Base-by-base conservation (phyloP, 2,113 vertebrate genomes). In the Equus przewalskii region DNA sequence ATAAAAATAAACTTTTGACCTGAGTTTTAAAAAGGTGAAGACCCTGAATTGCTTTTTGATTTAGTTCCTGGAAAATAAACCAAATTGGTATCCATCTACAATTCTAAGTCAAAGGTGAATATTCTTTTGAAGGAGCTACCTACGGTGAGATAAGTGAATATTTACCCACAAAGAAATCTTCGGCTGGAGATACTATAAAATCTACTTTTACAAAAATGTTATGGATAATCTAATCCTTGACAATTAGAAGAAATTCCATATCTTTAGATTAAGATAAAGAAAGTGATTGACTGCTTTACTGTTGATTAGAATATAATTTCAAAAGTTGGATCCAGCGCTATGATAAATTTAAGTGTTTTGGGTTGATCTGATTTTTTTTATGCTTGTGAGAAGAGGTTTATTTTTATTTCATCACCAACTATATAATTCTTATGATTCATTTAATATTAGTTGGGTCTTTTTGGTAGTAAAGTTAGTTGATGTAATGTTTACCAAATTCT, bases 401-500 rank as follows among this genome's bases (percentile, higher is more conserved):
- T 82, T 93, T 94, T 94, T 58, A 93, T 49, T 95, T 81, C 69
- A 96, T 89, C n/a, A 62, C 64, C 41, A 70, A 30, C 49, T 94
- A 62, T 64, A 89, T 89, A 95, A 96, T 85, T 36, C 65, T 83
- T 93, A 90, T 84, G 92, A 92, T 86, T 84, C 96, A 80, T 62
- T 36, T 33, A 33, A n/a, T 70, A 83, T 44, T 92, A 84, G 6
- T 19, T 51, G 18, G 80, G 36, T 80, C 64, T 80, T 81, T 81
- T 88, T 79, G 75, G 87, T 87, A 36, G 44, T 60, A 65, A 93
- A 92, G n/a, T 95, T 70, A 76, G 73, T 94, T 97, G 96, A 98
- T 88, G 91, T 90, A 96, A 94, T 97, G 94, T 90, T 95, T 90
- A 90, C 58, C 69, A 93, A 96, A 89, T 96, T 88, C 64, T 67